Conservation (phyloP, 2,888 invertebrate species). For the Melitaea athalia region DNA sequence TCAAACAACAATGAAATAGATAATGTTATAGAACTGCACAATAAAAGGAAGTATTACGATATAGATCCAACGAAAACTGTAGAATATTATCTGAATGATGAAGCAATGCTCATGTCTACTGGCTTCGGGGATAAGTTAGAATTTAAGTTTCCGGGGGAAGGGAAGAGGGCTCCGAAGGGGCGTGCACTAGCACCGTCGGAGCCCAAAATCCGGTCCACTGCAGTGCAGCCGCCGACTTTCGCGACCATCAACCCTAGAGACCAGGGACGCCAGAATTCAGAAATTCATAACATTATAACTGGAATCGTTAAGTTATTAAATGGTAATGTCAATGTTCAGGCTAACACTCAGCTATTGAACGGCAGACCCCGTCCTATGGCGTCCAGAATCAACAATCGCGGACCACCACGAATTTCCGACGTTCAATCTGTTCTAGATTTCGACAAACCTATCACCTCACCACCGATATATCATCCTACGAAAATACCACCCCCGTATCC, state of each 20-base stretch:
- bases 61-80: slow-evolving; percentile 82
- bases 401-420: slow-evolving; percentile 93
- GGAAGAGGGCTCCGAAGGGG: slow-evolving; percentile 87
- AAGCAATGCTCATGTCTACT: slow-evolving; percentile 65
- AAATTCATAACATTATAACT: slow-evolving; percentile 95
- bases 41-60: slow-evolving; percentile 75
- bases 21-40: slow-evolving; percentile 79
- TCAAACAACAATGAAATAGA: slow-evolving; percentile 83
- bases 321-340: slow-evolving; percentile 93
- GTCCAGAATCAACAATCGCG: slow-evolving; percentile 93
- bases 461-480: slow-evolving; percentile 73
- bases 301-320: slow-evolving; percentile 94
- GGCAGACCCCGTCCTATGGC: slow-evolving; percentile 87
- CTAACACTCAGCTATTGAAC: slow-evolving; percentile 84
- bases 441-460: slow-evolving; percentile 78
- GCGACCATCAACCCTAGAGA: slow-evolving; percentile 77
- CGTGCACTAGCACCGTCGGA: slow-evolving; percentile 85
- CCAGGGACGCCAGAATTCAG: slow-evolving; percentile 76
- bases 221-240: slow-evolving; percentile 79
- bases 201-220: slow-evolving; percentile 84
- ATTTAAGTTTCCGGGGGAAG: slow-evolving; percentile 88
- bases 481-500: slow-evolving; percentile 87
- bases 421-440: slow-evolving; percentile 87
- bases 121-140: slow-evolving; percentile 72
- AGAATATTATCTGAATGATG: slow-evolving; percentile 60